phyloP scores from a whole-genome alignment of 2,797 vertebrate species.

The Danio tinwini region DNA sequence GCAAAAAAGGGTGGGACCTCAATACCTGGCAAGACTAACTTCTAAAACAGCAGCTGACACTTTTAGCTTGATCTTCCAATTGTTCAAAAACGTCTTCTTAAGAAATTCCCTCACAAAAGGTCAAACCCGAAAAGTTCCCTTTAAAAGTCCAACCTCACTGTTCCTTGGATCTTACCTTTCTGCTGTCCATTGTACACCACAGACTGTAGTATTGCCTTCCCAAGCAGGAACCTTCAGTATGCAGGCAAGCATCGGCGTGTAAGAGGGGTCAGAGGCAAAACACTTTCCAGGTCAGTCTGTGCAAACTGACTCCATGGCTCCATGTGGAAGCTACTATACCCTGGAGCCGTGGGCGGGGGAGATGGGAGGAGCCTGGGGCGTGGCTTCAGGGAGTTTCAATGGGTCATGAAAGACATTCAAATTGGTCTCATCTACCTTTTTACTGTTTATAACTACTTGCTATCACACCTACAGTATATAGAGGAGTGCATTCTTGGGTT shows the following conservation, averaged over 20 bases:
- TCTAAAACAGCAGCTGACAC: too few species aligned
- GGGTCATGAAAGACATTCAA: not conserved
- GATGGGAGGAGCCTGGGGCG: constrained; percentile 37
- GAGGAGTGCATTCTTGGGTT: too few species aligned
- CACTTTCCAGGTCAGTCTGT: constrained; percentile 1
- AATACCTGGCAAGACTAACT: not conserved
- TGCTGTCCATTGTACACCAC: constrained; percentile 27
- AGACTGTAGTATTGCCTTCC: not conserved
- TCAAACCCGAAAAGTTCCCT: not conserved
- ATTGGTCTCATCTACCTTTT: not conserved
- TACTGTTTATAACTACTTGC: not conserved
- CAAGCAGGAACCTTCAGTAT: constrained; percentile 7
- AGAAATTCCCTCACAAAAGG: not conserved
- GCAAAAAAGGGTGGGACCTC: not conserved
- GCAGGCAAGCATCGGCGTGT: constrained; percentile 20
- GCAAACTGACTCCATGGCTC: constrained; percentile 38
- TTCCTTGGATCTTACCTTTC: constrained; percentile 34
- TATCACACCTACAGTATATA: too few species aligned
- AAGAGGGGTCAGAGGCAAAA: constrained; percentile 3
- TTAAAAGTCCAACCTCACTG: not conserved
- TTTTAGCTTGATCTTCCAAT: not conserved
- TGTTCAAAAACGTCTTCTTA: not conserved
- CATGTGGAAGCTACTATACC: constrained; percentile 34
- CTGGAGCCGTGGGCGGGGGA: not conserved
- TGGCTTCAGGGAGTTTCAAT: constrained; percentile 22